Base-by-base conservation (phyloP, 2,113 vertebrate genomes). In the Anolis sagrei region DNA sequence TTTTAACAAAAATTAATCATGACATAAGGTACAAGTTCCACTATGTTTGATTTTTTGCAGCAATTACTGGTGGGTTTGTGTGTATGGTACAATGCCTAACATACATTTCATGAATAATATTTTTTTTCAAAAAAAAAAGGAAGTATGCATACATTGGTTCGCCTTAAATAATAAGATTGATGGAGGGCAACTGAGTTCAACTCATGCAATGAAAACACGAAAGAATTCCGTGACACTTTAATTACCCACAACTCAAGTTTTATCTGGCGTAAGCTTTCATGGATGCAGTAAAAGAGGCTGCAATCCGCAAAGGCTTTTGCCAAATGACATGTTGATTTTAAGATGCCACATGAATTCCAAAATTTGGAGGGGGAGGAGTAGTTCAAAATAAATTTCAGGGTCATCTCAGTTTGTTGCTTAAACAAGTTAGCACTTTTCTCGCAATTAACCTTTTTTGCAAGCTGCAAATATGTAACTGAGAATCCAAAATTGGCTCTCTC, bases 401-500 rank as follows among this genome's bases (percentile, higher is more conserved):
- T 21, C 27, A 44, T 39, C 16, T 8, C 34, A 25, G 1, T 49
- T 18, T 70, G 3, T 36, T 7, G 16, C 58, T 16, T 44, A 13
- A 73, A 58, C 58, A 29, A 49, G 11, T 82, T 73, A 72, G 51
- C 58, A 23, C 68, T 58, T 49, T 9, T 66, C 19, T 70, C 70
- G 44, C 78, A 66, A 23, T 21, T 29, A 19, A 36, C 29, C 44
- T 49, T 48, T 18, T 61, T 16, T 39, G 7, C 8, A 70, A 87
- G 73, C 1, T 3, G 34, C 32, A 62, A 89, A 69, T 87, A 88
- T 54, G 0, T 27, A 87, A 34, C 6, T 87, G 14, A 70, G 84
- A 84, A 81, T 85, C 66, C 76, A 77, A 79, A 86, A 85, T n/a
- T 90, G 68, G 39, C 44, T 86, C 54, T 70, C 1, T 61, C 32